Evolutionary conservation across 2,888 invertebrate genomes (phyloP), one percentile per base, ranked within the genome.

Genomic region (Plebejus melissa): DNA sequence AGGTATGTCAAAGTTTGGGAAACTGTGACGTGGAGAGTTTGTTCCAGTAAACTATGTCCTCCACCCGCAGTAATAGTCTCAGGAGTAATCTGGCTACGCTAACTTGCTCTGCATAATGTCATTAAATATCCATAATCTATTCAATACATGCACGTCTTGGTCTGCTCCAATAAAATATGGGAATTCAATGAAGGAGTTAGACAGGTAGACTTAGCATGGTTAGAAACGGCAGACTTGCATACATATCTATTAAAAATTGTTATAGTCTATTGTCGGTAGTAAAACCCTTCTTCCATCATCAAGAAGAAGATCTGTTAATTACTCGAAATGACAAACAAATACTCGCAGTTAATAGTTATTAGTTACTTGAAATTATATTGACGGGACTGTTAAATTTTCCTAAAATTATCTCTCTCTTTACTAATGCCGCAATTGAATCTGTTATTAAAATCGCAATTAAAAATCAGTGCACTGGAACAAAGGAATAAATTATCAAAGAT

Each of bases 91-190:
- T 72, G 72, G 50, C 72, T 36, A 50, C 50, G 54, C 32, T 72
- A 72, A 50, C 72, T 46, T 71, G 72, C 6, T 50, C 72, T 54
- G 54, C 50, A 54, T 69, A 69, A 69, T 46, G 41, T 41, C 71
- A 46, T 71, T 71, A 71, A 71, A 71, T 71, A 71, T 71, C n/a
- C 71, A 71, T 71, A 41, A 71, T 71, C 46, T 71, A 41, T 71
- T 41, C 46, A 46, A 36, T 36, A 65, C 65, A 65, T 65, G 65
- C 65, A 65, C 65, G 65, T 65, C 65, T 65, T 32, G 16, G 28
- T 60, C 60, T 60, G 60, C 2, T 36, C 32, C 32, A 65, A 65
- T 65, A 65, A 65, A 65, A 65, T 65, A 32, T 16, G 4, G 32
- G 13, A 4, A 65, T 5, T 65, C 32, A 65, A 65, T 65, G 22